Conservation (phyloP, 2,888 invertebrate species). For the Bombylius discolor region DNA sequence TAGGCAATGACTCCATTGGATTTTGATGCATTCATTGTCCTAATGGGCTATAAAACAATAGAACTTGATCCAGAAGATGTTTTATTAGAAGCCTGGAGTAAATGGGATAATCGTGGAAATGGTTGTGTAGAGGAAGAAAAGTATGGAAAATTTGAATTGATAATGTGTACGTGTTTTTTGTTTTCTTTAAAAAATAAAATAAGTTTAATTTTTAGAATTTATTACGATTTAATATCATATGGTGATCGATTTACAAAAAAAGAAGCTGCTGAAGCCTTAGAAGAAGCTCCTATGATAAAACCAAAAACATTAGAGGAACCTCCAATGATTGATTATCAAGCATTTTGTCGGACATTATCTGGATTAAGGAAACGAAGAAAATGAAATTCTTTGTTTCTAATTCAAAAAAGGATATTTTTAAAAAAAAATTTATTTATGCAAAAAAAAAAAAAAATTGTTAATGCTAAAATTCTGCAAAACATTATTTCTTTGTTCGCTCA, state of each 20-base stretch:
- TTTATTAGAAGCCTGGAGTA: constrained; percentile 46
- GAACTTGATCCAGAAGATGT: constrained; percentile 53
- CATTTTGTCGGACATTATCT: constrained; percentile 47
- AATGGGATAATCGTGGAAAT: constrained; percentile 49
- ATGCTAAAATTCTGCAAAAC: no score
- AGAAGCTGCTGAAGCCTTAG: constrained; percentile 49
- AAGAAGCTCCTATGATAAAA: constrained; percentile 47
- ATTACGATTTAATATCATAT: constrained; percentile 50
- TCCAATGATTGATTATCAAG: constrained; percentile 50
- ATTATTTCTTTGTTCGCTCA: no score
- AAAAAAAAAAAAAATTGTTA: no score
- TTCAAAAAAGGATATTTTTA: no score
- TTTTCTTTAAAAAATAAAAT: not conserved
- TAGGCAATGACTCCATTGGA: constrained; percentile 44
- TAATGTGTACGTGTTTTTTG: not conserved
- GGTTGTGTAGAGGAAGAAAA: constrained; percentile 50
- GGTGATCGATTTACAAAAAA: constrained; percentile 50
- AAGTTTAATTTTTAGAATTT: constrained; percentile 38
- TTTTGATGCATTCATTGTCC: constrained; percentile 48
- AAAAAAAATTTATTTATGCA: no score
- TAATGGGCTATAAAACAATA: constrained; percentile 47
- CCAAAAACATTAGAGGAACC: constrained; percentile 36
- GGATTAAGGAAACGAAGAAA: constrained; percentile 41
- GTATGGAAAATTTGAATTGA: constrained; percentile 26
- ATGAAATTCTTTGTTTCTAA: not conserved